Conservation (phyloP, 2,797 vertebrate species). For the Cottoperca gobio region DNA sequence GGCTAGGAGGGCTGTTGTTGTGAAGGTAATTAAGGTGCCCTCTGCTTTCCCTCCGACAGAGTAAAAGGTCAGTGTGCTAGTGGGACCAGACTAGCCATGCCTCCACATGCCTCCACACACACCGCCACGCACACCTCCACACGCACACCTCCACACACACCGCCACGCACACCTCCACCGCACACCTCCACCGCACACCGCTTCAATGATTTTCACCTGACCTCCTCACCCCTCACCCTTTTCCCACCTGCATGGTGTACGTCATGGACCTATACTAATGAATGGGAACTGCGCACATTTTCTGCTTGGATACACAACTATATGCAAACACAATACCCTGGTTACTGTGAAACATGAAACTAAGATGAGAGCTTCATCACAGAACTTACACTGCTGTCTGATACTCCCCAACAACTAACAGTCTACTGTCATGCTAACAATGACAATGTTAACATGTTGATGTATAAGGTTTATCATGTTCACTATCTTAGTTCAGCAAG, state of each 20-base stretch:
- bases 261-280: slow-evolving; percentile 4
- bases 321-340: not conserved
- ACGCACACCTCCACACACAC: not conserved
- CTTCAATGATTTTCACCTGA: slow-evolving; percentile 31
- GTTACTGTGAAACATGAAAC: not conserved
- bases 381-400: not conserved
- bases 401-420: not conserved
- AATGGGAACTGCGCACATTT: slow-evolving; percentile 1
- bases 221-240: slow-evolving; percentile 34
- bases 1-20: slow-evolving; percentile 28
- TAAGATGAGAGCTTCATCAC: not conserved
- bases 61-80: slow-evolving; percentile 73
- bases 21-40: slow-evolving; percentile 63
- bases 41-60: slow-evolving; percentile 31
- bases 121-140: not conserved
- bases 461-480: not conserved
- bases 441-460: not conserved
- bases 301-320: not conserved
- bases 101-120: slow-evolving; percentile 4
- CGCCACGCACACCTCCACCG: not conserved
- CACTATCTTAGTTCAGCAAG: not conserved
- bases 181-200: not conserved
- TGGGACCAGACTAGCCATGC: slow-evolving; percentile 49
- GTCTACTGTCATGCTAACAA: not conserved
- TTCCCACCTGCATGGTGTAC: not conserved